Evolutionary conservation across 2,888 invertebrate species (phyloP).

Genomic region (Hypena proboscidalis): DNA sequence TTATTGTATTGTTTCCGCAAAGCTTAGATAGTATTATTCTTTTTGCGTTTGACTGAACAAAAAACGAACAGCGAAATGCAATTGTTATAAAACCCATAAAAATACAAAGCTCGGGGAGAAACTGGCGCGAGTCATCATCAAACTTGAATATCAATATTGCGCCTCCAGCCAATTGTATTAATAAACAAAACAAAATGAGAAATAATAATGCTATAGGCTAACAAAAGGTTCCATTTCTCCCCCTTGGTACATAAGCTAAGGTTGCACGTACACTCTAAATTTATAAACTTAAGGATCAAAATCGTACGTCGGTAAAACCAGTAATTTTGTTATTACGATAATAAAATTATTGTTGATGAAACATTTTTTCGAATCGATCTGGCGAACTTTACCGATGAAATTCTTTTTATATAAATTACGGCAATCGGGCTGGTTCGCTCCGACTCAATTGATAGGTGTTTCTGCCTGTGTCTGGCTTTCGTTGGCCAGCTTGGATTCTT

Average conservation of each 20-base stretch:
- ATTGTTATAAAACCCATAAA: conserved; percentile 77
- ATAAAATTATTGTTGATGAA: conserved; percentile 85
- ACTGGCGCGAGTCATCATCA: conserved; percentile 81
- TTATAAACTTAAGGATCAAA: conserved; percentile 69
- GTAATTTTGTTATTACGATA: conserved; percentile 85
- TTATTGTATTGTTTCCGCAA: conserved; percentile 4
- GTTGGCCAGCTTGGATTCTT: conserved; percentile 46
- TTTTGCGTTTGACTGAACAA: conserved; percentile 60
- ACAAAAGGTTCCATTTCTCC: conserved; percentile 85
- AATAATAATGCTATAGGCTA: conserved; percentile 85
- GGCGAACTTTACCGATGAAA: conserved; percentile 81
- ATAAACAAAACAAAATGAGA: conserved; percentile 86
- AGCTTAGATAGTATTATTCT: conserved; percentile 33
- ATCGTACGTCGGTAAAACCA: conserved; percentile 71
- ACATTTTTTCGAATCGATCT: conserved; percentile 83
- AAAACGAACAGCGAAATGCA: conserved; percentile 62
- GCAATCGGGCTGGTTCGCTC: conserved; percentile 73
- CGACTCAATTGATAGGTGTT: conserved; percentile 78
- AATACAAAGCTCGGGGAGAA: conserved; percentile 75
- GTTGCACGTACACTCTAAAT: conserved; percentile 68
- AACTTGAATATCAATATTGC: conserved; percentile 86
- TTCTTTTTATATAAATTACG: conserved; percentile 82
- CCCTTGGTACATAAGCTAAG: conserved; percentile 73
- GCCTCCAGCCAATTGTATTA: conserved; percentile 85
- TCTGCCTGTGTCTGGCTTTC: conserved; percentile 57